Percentiles rank a stretch among this genome's conserved stretches.
Conservation (phyloP, 2,113 vertebrate species). For the Passer montanus region DNA sequence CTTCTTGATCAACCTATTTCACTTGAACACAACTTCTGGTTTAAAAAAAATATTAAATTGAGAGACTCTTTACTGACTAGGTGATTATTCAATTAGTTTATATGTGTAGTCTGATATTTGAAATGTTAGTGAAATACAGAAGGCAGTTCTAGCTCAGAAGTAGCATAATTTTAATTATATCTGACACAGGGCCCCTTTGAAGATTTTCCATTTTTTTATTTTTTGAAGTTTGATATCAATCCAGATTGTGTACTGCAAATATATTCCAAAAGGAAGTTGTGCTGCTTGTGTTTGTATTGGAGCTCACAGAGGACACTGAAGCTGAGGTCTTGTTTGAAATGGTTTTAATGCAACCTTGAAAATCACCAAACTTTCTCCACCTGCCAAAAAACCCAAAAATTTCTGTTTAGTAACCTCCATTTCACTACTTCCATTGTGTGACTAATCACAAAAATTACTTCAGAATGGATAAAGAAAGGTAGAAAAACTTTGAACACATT, state of each 20-base stretch:
- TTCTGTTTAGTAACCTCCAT: background rate
- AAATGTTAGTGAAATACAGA: background rate
- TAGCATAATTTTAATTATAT: background rate
- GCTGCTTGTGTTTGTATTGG: background rate
- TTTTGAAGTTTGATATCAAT: background rate
- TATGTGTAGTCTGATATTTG: background rate
- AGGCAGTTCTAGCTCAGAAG: background rate
- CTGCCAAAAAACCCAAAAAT: background rate
- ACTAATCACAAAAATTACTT: background rate
- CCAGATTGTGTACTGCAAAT: background rate
- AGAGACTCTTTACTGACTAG: background rate
- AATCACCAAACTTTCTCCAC: background rate
- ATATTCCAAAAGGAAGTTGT: background rate
- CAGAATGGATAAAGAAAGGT: background rate
- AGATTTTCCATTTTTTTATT: background rate
- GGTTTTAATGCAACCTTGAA: background rate
- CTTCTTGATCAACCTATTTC: background rate
- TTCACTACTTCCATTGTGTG: background rate
- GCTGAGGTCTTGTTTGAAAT: background rate
- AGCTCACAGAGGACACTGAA: background rate
- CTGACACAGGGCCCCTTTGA: background rate
- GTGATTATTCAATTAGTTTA: background rate
- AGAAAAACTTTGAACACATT: background rate
- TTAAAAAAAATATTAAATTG: background rate
- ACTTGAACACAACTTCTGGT: background rate